Conservation (phyloP, 2,113 vertebrate species). For the Urocitellus parryii region DNA sequence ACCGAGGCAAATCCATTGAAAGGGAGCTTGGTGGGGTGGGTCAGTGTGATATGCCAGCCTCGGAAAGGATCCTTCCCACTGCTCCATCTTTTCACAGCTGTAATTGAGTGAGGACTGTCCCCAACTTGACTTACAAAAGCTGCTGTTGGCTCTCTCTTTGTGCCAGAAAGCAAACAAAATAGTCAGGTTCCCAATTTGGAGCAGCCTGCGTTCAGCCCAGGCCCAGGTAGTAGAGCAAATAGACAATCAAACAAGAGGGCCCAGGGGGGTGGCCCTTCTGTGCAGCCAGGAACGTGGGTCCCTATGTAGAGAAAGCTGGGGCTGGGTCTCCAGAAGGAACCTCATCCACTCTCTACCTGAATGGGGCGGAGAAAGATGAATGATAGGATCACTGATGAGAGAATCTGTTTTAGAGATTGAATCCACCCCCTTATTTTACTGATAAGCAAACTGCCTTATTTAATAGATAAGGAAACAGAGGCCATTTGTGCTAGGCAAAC, state of each 20-base stretch:
- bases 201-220: constrained; percentile 66
- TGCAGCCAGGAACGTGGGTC: not conserved
- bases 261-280: not conserved
- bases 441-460: constrained; percentile 8
- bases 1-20: not conserved
- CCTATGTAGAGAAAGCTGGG: not conserved
- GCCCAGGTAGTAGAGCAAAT: constrained; percentile 83
- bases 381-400: fast-evolving
- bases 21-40: constrained; percentile 54
- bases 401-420: not conserved
- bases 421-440: not conserved
- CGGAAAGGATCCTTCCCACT: constrained; percentile 74
- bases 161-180: constrained; percentile 83
- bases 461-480: not conserved
- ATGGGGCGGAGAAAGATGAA: fast-evolving
- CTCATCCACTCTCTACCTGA: fast-evolving
- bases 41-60: constrained; percentile 58
- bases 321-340: too few species aligned
- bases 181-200: constrained; percentile 83
- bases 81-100: constrained; percentile 76
- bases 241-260: constrained; percentile 80
- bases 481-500: not conserved
- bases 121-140: constrained; percentile 76
- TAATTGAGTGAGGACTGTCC: constrained; percentile 79
- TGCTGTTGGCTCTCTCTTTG: constrained; percentile 72